These are phyloP conservation scores for Bombus terrestris DNA, from an alignment of 1,140 invertebrate genomes.

Conservation along the genomic window DNA sequence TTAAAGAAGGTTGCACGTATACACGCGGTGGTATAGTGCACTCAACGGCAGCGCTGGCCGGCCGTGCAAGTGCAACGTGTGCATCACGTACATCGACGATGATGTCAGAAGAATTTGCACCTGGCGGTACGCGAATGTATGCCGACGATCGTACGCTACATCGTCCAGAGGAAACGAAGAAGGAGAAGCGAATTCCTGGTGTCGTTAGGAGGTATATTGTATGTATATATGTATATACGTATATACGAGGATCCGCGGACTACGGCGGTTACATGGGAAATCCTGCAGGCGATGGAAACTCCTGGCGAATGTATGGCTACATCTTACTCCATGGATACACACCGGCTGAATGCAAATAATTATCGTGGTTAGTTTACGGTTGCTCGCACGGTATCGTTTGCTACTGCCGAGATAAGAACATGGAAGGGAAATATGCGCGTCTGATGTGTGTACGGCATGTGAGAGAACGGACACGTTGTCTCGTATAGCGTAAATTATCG, in stretches of 20 bases:
- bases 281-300: constrained; percentile 59
- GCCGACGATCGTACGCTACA: constrained; percentile 42
- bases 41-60: not conserved
- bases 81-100: constrained; percentile 68
- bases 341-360: constrained; percentile 58
- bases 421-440: constrained; percentile 25
- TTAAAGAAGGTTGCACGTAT: constrained; percentile 53
- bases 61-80: constrained; percentile 57
- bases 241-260: not conserved
- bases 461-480: constrained; percentile 18
- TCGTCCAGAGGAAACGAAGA: constrained; percentile 26
- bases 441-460: constrained; percentile 12
- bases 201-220: constrained; percentile 50
- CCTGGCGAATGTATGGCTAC: constrained; percentile 42
- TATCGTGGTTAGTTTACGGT: constrained; percentile 60
- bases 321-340: constrained; percentile 51
- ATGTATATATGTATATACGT: not conserved
- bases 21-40: constrained; percentile 12
- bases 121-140: constrained; percentile 68
- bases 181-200: constrained; percentile 53
- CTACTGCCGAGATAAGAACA: constrained; percentile 46
- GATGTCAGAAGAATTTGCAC: constrained; percentile 78
- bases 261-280: constrained; percentile 46
- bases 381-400: constrained; percentile 30
- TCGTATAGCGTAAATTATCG: constrained; percentile 23